phyloP scores from a whole-genome alignment of 35 echinoderm and acorn worm genomes.

The Eucidaris tribuloides region DNA sequence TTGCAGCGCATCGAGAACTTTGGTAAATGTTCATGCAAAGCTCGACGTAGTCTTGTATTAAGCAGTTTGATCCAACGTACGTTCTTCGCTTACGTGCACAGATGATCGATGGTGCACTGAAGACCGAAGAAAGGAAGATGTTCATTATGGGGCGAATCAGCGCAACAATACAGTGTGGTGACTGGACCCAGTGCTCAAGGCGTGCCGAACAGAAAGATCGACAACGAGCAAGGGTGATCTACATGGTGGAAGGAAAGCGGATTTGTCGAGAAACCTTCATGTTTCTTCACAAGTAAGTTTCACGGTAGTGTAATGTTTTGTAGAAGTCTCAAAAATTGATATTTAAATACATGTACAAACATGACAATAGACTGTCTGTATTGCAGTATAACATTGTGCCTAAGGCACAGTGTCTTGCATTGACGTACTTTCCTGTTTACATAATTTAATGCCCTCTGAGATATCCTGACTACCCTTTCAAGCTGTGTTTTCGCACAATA shows the following conservation, averaged over 20 bases:
- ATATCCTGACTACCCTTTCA: too few relatives aligned
- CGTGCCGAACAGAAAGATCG: not conserved
- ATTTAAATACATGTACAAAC: too few relatives aligned
- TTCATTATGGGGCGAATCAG: conserved; percentile 1
- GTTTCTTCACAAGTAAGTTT: conserved; percentile 45
- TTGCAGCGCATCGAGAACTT: not conserved
- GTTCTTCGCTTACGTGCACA: conserved; percentile 4
- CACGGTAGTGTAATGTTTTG: too few relatives aligned
- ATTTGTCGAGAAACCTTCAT: conserved; percentile 25
- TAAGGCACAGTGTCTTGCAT: too few relatives aligned
- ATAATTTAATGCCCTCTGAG: too few relatives aligned
- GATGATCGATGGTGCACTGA: not conserved
- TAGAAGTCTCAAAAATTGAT: too few relatives aligned
- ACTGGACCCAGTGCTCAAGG: not conserved
- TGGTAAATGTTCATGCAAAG: conserved; percentile 6
- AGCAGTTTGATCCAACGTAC: not conserved
- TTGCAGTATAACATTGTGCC: too few relatives aligned
- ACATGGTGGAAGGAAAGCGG: conserved; percentile 15
- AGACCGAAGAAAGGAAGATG: not conserved
- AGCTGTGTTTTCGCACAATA: too few relatives aligned
- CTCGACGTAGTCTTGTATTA: not conserved
- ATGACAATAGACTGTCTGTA: too few relatives aligned
- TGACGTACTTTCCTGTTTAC: too few relatives aligned
- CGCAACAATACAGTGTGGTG: not conserved
- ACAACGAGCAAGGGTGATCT: not conserved